These are phyloP conservation scores for Melanotaenia maccullochi DNA, from an alignment of 2,797 vertebrate species.

Conservation along the genomic window DNA sequence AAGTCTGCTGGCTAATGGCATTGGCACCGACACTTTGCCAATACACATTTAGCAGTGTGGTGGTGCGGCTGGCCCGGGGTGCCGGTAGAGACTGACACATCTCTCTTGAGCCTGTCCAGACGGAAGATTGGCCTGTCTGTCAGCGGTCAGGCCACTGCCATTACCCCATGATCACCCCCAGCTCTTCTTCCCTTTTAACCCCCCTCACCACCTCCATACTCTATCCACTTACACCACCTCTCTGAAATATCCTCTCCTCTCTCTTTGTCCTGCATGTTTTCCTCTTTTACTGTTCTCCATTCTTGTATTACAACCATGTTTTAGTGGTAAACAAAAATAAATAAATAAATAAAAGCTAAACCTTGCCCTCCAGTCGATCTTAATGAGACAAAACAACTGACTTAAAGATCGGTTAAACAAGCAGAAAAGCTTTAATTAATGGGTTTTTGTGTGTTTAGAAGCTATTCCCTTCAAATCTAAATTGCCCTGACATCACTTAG, in stretches of 20 bases:
- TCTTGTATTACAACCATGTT: conserved; percentile 16
- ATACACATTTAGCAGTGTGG: conserved; percentile 73
- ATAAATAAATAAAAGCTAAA: conserved; percentile 25
- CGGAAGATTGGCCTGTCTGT: conserved; percentile 82
- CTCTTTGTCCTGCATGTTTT: conserved; percentile 44
- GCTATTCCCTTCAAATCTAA: conserved; percentile 2
- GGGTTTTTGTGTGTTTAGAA: not conserved
- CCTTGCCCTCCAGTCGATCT: conserved; percentile 45
- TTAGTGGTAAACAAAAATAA: conserved; percentile 37
- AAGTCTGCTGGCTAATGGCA: conserved; percentile 76
- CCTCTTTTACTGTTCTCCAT: conserved; percentile 25
- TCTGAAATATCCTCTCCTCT: conserved; percentile 37
- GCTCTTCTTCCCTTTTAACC: conserved; percentile 66
- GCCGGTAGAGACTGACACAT: conserved; percentile 76
- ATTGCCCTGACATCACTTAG: conserved; percentile 8
- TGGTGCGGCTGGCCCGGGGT: conserved; percentile 84
- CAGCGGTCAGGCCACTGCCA: conserved; percentile 68
- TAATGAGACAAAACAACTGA: conserved; percentile 47
- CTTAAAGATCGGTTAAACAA: conserved; percentile 41
- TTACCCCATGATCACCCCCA: conserved; percentile 77
- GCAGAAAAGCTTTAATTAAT: conserved; percentile 38
- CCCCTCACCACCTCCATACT: conserved; percentile 10
- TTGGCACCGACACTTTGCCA: conserved; percentile 75
- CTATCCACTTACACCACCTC: conserved; percentile 4
- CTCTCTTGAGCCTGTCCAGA: conserved; percentile 76